A percentile compares a stretch with the other conserved stretches of the same genome.
phyloP scores from a whole-genome alignment of 2,113 vertebrate genomes.

The Ptilorrhoa leucosticta region DNA sequence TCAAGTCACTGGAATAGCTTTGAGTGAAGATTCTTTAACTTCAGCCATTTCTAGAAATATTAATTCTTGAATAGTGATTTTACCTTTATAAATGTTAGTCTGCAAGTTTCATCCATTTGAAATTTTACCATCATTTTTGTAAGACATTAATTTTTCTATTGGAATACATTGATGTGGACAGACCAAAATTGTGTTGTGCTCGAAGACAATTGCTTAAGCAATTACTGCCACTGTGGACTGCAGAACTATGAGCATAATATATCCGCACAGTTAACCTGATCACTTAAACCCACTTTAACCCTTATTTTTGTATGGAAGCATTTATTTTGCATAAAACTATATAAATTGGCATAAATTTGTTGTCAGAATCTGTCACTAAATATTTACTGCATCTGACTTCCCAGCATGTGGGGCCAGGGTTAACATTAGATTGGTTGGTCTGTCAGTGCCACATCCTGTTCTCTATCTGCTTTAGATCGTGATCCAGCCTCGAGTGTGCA shows the following conservation, averaged over 20 bases:
- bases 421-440: not conserved
- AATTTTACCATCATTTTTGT: not conserved
- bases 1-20: not conserved
- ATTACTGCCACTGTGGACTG: not conserved
- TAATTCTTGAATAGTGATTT: not conserved
- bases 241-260: not conserved
- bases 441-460: not conserved
- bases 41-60: not conserved
- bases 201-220: not conserved
- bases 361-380: not conserved
- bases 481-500: not conserved
- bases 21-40: not conserved
- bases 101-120: not conserved
- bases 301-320: not conserved
- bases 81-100: not conserved
- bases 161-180: not conserved
- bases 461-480: not conserved
- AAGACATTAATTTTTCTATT: not conserved
- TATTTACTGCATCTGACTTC: not conserved
- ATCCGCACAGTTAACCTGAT: not conserved
- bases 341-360: not conserved
- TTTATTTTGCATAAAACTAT: not conserved
- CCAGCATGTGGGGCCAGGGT: not conserved
- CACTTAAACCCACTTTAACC: not conserved
- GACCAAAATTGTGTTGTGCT: not conserved